Conservation (phyloP, 2,888 invertebrate species). For the Abscondita cerata region DNA sequence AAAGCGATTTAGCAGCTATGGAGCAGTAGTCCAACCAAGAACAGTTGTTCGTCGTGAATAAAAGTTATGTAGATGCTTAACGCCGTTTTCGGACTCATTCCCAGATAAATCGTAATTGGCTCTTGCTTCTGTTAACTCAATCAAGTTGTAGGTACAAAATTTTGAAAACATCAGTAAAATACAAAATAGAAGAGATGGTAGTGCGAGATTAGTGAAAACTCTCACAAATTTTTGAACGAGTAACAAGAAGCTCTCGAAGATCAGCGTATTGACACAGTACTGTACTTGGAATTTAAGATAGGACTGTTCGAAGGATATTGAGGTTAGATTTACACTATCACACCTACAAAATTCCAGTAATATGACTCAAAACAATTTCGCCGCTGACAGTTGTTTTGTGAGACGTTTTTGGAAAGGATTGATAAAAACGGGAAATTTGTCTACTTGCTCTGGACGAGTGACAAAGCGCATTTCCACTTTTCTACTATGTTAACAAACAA, state of each 20-base stretch:
- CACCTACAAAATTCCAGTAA: not conserved
- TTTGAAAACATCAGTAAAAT: not conserved
- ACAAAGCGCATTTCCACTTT: not conserved
- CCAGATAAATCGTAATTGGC: not conserved
- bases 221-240: too few species aligned
- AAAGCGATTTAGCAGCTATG: not conserved
- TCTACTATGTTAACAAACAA: not conserved
- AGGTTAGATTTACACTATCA: slow-evolving; percentile 1
- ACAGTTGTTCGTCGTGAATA: not conserved
- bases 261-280: not conserved
- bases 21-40: not conserved
- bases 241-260: not conserved
- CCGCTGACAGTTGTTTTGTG: not conserved
- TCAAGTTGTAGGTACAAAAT: not conserved
- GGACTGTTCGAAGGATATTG: too few species aligned
- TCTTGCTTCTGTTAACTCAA: not conserved
- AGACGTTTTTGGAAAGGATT: not conserved
- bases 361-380: too few species aligned
- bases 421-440: not conserved
- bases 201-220: not conserved
- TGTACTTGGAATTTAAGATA: too few species aligned
- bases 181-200: not conserved
- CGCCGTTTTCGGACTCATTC: not conserved
- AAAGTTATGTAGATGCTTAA: not conserved
- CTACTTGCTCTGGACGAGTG: not conserved